Evolutionary conservation across 2,888 invertebrate genomes (phyloP).

Genomic region (Rhimphoctona megacephalus): DNA sequence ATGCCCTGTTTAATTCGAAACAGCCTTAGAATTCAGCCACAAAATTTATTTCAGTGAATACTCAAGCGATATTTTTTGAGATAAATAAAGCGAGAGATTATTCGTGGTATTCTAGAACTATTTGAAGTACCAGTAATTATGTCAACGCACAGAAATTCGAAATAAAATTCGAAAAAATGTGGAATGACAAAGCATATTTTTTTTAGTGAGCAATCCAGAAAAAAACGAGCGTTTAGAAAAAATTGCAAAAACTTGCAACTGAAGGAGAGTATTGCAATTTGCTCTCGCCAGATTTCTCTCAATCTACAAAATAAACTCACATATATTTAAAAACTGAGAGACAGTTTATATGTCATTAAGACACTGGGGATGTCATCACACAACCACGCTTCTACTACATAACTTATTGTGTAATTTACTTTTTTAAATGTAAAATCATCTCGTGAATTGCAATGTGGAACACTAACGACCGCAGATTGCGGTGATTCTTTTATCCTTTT

Average conservation of each 20-base stretch:
- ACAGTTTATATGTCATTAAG: not conserved
- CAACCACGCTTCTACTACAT: not conserved
- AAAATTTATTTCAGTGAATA: not conserved
- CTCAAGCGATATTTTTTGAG: not conserved
- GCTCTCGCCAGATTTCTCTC: not conserved
- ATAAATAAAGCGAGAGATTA: not conserved
- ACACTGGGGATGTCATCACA: conserved; percentile 9
- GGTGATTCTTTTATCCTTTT: not conserved
- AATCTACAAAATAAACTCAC: not conserved
- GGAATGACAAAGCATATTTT: not conserved
- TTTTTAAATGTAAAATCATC: conserved; percentile 20
- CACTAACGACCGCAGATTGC: not conserved
- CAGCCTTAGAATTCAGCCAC: not conserved
- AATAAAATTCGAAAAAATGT: not conserved
- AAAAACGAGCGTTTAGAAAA: not conserved
- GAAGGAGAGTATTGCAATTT: not conserved
- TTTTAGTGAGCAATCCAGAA: not conserved
- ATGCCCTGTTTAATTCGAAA: too few relatives aligned
- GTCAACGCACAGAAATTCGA: not conserved
- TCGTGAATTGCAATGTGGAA: conserved; percentile 10
- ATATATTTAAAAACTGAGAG: not conserved
- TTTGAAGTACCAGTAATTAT: not conserved
- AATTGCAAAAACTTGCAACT: not conserved
- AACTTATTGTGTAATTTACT: conserved; percentile 16
- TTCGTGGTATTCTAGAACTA: not conserved